Evolutionary conservation across 64 coral and sea anemone genomes (phyloP).

Genomic region (Stylophora pistillata): DNA sequence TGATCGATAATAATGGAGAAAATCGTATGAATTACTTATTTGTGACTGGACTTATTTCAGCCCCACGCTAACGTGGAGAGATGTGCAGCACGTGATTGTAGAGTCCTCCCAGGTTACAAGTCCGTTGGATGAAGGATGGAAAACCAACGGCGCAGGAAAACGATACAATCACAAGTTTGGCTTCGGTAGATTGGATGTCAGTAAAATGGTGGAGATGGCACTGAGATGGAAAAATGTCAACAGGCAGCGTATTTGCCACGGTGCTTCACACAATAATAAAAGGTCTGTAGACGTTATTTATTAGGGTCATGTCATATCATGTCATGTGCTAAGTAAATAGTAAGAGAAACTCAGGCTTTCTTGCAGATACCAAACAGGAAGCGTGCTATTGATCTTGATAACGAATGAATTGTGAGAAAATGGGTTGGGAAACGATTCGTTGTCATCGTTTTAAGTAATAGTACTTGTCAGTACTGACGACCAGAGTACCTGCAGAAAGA

Average conservation of each 20-base stretch:
- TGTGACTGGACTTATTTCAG: constrained; percentile 27
- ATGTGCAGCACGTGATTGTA: constrained; percentile 90
- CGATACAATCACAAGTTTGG: constrained; percentile 97
- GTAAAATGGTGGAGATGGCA: constrained; percentile 78
- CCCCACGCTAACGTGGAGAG: constrained; percentile 90
- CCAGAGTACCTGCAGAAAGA: no score
- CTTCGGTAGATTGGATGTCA: constrained; percentile 90
- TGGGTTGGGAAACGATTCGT: no score
- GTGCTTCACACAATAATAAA: constrained; percentile 36
- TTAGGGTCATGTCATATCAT: no score
- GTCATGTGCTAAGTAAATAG: no score
- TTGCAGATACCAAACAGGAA: no score
- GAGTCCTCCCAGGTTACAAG: constrained; percentile 93
- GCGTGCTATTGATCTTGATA: no score
- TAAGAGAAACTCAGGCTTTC: no score
- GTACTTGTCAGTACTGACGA: no score
- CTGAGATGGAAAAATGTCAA: constrained; percentile 81
- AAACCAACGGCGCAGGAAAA: constrained; percentile 88
- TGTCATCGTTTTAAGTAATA: no score
- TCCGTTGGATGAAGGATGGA: constrained; percentile 93
- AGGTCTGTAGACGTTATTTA: constrained; percentile 46
- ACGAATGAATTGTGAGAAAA: no score
- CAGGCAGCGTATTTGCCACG: constrained; percentile 66
- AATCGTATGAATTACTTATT: no score
- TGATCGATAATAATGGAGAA: no score